phyloP scores from a whole-genome alignment of 2,797 vertebrate species.

The Scleropages formosus region DNA sequence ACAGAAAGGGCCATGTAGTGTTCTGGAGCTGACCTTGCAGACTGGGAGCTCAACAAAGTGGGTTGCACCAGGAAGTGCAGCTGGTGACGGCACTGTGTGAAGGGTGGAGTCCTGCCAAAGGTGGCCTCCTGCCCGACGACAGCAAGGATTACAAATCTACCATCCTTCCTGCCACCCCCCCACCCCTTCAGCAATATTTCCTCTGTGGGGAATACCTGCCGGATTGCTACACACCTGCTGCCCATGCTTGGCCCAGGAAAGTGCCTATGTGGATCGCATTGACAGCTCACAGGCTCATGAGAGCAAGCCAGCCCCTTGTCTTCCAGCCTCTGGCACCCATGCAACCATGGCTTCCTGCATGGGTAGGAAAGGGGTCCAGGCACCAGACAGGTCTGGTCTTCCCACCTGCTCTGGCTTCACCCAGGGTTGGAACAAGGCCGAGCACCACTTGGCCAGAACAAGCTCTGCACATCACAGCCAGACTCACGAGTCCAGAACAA shows the following conservation, averaged over 20 bases:
- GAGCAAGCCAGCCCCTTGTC: background rate
- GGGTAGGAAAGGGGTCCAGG: too few relatives aligned
- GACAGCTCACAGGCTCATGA: background rate
- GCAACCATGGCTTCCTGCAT: background rate
- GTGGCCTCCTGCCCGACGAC: background rate
- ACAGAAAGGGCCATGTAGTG: background rate
- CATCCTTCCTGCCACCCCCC: background rate
- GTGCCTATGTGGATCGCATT: background rate
- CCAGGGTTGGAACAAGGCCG: background rate
- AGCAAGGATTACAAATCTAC: background rate
- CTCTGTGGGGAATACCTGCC: background rate
- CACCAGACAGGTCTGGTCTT: background rate
- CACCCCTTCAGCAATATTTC: too few relatives aligned
- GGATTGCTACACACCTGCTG: background rate
- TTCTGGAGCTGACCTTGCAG: slow-evolving; percentile 8
- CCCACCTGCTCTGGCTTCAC: background rate
- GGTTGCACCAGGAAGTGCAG: too few relatives aligned
- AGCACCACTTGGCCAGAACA: background rate
- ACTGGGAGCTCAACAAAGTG: too few relatives aligned
- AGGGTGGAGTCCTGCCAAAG: slow-evolving; percentile 15
- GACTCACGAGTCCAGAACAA: background rate
- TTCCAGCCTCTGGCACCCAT: background rate
- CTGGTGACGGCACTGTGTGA: background rate
- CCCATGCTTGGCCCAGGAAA: background rate
- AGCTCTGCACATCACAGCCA: too few relatives aligned